Evolutionary conservation across 2,113 vertebrate genomes (phyloP).

Genomic region (Charadrius vociferus): DNA sequence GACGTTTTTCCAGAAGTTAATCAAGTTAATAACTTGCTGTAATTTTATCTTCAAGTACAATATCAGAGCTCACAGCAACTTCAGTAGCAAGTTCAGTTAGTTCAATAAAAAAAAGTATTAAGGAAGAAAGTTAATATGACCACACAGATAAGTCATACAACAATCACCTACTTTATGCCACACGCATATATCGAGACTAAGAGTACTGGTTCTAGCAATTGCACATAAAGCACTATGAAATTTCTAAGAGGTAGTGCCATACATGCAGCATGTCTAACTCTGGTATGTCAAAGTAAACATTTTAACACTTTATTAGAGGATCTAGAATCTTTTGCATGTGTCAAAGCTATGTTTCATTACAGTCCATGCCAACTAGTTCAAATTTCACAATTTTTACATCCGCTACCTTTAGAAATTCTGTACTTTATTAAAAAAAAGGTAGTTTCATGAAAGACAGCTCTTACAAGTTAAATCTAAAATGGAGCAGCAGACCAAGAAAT

Average conservation of each 20-base stretch:
- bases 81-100: neutral
- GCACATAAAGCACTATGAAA: neutral
- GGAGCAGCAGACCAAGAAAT: neutral
- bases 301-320: neutral
- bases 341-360: neutral
- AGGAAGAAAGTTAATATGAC: neutral
- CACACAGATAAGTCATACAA: neutral
- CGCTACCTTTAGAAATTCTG: neutral
- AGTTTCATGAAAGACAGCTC: neutral
- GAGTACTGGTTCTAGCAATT: neutral
- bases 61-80: neutral
- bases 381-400: neutral
- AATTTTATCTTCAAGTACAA: neutral
- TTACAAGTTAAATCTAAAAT: neutral
- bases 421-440: neutral
- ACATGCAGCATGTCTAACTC: neutral
- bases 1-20: neutral
- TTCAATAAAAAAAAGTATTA: neutral
- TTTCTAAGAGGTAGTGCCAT: neutral
- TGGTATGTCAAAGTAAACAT: neutral
- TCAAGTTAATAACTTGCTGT: neutral
- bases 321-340: neutral
- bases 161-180: neutral
- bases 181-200: neutral
- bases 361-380: neutral